Percentiles rank a stretch among this genome's conserved stretches.
phyloP scores from a whole-genome alignment of 2,888 invertebrate species.

The Auanema sp. region DNA sequence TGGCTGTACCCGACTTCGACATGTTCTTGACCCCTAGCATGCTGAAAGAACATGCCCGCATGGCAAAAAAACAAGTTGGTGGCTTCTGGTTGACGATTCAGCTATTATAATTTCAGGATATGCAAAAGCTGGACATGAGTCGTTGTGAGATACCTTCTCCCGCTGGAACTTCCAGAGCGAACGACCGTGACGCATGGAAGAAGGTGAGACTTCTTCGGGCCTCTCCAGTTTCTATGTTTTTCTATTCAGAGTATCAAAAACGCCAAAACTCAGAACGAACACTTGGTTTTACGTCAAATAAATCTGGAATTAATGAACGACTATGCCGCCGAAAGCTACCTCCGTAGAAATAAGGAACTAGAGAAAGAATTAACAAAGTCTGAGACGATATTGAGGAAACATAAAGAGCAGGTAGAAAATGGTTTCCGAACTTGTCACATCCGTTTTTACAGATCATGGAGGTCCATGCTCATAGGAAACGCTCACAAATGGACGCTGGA shows the following conservation, averaged over 20 bases:
- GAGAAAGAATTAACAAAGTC: conserved; percentile 31
- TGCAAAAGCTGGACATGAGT: conserved; percentile 58
- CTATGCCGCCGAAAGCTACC: conserved; percentile 45
- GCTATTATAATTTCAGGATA: conserved; percentile 31
- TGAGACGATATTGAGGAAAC: conserved; percentile 27
- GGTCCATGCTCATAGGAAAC: conserved; percentile 53
- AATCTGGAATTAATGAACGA: conserved; percentile 59
- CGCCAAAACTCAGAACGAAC: conserved; percentile 57
- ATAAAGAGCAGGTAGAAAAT: conserved; percentile 32
- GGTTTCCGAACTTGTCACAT: neutral
- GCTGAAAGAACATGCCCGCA: conserved; percentile 50
- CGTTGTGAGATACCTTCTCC: conserved; percentile 60
- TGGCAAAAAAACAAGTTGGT: conserved; percentile 48
- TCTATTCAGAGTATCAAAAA: conserved; percentile 39
- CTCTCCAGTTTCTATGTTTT: neutral
- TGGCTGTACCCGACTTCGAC: conserved; percentile 78
- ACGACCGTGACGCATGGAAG: conserved; percentile 53
- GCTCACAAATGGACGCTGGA: conserved; percentile 52
- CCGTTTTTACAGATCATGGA: conserved; percentile 46
- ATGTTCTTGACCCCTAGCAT: conserved; percentile 70
- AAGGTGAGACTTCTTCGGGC: conserved; percentile 28
- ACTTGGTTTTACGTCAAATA: conserved; percentile 50
- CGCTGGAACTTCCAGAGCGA: conserved; percentile 39
- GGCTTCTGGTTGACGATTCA: neutral
- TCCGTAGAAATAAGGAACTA: conserved; percentile 45